Conservation (phyloP, 1,140 invertebrate species). For the Oryctes rhinoceros region DNA sequence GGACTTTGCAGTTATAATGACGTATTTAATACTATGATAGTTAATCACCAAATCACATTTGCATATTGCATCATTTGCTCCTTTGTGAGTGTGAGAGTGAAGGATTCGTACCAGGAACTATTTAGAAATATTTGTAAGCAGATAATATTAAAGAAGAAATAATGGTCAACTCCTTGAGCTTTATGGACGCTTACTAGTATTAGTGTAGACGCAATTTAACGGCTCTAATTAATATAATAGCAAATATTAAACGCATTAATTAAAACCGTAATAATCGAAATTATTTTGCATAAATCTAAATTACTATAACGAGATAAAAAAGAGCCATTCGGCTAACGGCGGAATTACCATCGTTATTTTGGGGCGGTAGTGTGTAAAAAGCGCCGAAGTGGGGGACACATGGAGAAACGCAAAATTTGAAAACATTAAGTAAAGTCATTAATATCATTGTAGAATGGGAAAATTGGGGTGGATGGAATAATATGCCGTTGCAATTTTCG, state of each 20-base stretch:
- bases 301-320: not conserved
- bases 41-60: too few species aligned
- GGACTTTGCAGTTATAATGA: not conserved
- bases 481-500: conserved; percentile 11
- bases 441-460: conserved; percentile 39
- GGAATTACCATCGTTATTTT: too few species aligned
- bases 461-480: conserved; percentile 29
- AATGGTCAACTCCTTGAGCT: too few species aligned
- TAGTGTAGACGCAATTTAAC: too few species aligned
- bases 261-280: not conserved
- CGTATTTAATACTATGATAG: too few species aligned
- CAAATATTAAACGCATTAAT: not conserved
- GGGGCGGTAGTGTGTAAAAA: not conserved
- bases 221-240: too few species aligned
- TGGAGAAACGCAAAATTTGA: conserved; percentile 26
- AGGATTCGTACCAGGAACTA: too few species aligned
- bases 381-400: not conserved
- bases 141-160: too few species aligned
- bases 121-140: too few species aligned
- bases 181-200: too few species aligned
- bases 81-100: too few species aligned
- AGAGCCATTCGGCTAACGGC: not conserved
- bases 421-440: conserved; percentile 37
- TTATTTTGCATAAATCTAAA: conserved; percentile 2
- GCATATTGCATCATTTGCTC: too few species aligned